phyloP scores from a whole-genome alignment of 2,888 invertebrate species.

The Diloba caeruleocephala region DNA sequence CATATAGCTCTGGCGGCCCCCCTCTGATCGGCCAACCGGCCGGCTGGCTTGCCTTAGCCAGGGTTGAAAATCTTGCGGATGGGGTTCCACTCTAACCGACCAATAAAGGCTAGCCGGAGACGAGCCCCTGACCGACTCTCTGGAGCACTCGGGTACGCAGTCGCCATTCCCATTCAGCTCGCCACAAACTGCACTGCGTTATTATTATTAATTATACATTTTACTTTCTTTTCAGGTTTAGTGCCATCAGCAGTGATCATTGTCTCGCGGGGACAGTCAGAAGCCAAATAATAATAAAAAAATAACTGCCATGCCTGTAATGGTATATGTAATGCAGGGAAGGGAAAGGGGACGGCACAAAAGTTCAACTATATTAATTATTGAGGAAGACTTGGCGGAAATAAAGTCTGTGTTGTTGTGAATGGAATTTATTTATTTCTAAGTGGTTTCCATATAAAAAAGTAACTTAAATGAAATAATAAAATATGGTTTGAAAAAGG shows the following conservation, averaged over 20 bases:
- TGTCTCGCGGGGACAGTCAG: conserved; percentile 89
- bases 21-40: no score
- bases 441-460: no score
- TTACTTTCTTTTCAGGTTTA: conserved; percentile 89
- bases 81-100: no score
- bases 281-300: conserved; percentile 9
- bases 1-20: no score
- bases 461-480: neutral
- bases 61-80: no score
- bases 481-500: no score
- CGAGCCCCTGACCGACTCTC: no score
- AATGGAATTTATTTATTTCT: conserved; percentile 35
- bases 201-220: neutral
- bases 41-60: no score
- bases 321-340: conserved; percentile 22
- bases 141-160: no score
- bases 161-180: no score
- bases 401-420: conserved; percentile 52
- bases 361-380: conserved; percentile 47
- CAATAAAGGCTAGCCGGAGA: no score
- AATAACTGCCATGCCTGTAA: conserved; percentile 12
- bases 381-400: conserved; percentile 37
- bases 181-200: no score
- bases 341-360: conserved; percentile 45
- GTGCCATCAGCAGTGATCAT: conserved; percentile 96